Percentiles rank a stretch among this genome's conserved stretches.
These are phyloP conservation scores for Halichoeres trimaculatus DNA, from an alignment of 2,113 vertebrate species.

Conservation along the genomic window DNA sequence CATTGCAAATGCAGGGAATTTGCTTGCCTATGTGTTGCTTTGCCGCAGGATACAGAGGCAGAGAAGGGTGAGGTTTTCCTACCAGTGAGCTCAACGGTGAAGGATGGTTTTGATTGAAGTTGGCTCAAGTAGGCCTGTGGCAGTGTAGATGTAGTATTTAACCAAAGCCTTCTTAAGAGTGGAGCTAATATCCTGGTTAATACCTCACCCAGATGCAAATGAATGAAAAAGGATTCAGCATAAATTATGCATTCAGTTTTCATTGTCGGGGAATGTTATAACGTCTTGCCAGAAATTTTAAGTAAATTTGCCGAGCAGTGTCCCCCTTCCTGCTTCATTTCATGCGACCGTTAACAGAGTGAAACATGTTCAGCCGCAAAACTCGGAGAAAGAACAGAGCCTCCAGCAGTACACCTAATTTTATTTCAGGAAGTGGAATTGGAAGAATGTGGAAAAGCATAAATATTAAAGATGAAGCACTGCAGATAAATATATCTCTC, in stretches of 20 bases:
- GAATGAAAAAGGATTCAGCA: conserved; percentile 1
- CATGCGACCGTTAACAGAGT: conserved; percentile 29
- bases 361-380: conserved; percentile 22
- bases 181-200: not conserved
- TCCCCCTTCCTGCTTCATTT: conserved; percentile 22
- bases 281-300: conserved; percentile 3
- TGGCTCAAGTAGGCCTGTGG: conserved; percentile 2
- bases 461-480: conserved; percentile 62
- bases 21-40: conserved; percentile 62
- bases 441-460: conserved; percentile 66
- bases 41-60: conserved; percentile 59
- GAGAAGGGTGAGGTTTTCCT: conserved; percentile 33
- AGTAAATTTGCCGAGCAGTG: not conserved
- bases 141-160: not conserved
- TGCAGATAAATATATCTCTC: conserved; percentile 50
- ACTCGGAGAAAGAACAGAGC: conserved; percentile 38
- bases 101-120: conserved; percentile 5
- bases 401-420: conserved; percentile 40
- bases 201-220: not conserved
- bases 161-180: not conserved
- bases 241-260: conserved; percentile 26
- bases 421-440: conserved; percentile 67
- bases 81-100: conserved; percentile 26
- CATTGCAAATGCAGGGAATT: conserved; percentile 75
- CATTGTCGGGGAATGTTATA: conserved; percentile 2